Conservation (phyloP, 2,797 vertebrate species). For the Microhierax caerulescens region DNA sequence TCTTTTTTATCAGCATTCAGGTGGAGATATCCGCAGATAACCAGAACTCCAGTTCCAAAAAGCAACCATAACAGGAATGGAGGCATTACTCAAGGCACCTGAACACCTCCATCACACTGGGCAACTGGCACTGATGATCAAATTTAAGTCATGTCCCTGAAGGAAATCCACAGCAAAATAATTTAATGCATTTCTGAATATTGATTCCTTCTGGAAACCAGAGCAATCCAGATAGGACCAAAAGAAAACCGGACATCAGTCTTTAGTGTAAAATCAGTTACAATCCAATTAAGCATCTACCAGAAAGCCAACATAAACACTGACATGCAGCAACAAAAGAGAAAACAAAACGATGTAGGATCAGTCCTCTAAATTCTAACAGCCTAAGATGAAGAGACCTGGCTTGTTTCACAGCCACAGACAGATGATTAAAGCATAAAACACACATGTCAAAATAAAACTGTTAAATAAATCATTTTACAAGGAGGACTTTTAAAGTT, state of each 20-base stretch:
- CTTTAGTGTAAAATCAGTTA: slow-evolving; percentile 58
- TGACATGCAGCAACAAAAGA: not conserved
- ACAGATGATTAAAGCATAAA: slow-evolving; percentile 53
- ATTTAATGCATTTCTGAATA: slow-evolving; percentile 33
- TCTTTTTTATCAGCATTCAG: not conserved
- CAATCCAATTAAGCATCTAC: slow-evolving; percentile 26
- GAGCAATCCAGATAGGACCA: not conserved
- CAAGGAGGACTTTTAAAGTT: slow-evolving; percentile 58
- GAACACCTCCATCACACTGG: not conserved
- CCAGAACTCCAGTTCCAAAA: not conserved
- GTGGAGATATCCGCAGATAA: slow-evolving; percentile 5
- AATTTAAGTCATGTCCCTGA: not conserved
- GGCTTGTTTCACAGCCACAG: slow-evolving; percentile 11
- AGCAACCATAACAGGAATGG: not conserved
- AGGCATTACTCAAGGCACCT: not conserved
- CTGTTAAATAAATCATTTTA: slow-evolving; percentile 57
- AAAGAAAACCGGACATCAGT: slow-evolving; percentile 8
- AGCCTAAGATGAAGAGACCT: not conserved
- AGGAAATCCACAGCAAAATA: not conserved
- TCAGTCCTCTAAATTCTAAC: not conserved
- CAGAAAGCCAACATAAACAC: slow-evolving; percentile 30
- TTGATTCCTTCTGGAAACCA: slow-evolving; percentile 39
- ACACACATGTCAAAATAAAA: slow-evolving; percentile 47
- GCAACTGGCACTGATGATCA: not conserved
- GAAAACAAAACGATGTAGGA: not conserved